phyloP scores from a whole-genome alignment of 2,113 vertebrate genomes.

The Bucco capensis region DNA sequence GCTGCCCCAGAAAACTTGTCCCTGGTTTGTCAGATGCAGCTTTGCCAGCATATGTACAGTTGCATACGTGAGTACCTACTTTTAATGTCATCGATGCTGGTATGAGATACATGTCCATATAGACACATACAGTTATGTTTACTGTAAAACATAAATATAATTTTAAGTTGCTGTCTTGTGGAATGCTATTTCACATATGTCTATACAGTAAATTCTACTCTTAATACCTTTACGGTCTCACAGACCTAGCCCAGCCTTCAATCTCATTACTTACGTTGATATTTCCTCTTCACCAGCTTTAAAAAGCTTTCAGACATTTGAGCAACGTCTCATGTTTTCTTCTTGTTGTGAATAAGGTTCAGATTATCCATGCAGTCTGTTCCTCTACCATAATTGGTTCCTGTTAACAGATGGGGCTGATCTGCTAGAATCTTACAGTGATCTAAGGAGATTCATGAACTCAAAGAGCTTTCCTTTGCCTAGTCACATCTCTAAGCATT shows the following conservation, averaged over 20 bases:
- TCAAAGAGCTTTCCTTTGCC: not conserved
- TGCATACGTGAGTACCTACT: not conserved
- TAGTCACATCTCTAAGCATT: not conserved
- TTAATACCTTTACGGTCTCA: not conserved
- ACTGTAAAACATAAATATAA: not conserved
- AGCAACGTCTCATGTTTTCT: not conserved
- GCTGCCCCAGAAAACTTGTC: not conserved
- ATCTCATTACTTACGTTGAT: not conserved
- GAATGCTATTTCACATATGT: not conserved
- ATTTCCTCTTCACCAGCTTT: not conserved
- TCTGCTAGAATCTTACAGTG: not conserved
- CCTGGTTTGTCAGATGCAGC: not conserved
- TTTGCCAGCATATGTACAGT: not conserved
- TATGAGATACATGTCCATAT: not conserved
- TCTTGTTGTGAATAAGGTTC: not conserved
- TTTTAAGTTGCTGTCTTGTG: not conserved
- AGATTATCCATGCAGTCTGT: not conserved
- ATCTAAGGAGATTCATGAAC: not conserved
- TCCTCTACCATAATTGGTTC: not conserved
- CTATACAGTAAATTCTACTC: not conserved
- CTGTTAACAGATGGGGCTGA: not conserved
- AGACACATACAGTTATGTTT: fast-evolving
- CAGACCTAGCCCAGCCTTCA: not conserved
- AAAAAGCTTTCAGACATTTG: not conserved
- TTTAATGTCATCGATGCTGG: not conserved